Conservation (phyloP, 23 tunicate genomes). For the Diplosoma virens region DNA sequence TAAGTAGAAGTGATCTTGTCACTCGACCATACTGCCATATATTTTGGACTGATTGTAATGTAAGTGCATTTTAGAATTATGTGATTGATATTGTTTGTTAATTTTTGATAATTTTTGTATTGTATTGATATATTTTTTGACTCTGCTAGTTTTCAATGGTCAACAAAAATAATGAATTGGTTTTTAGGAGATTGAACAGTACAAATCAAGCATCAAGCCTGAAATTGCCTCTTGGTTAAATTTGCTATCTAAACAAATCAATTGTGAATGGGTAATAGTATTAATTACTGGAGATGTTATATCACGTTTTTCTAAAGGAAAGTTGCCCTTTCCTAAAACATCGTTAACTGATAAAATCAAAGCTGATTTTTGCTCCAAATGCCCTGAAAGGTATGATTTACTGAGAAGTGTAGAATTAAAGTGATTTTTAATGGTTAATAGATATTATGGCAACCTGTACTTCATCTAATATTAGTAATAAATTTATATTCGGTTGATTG, state of each 20-base stretch:
- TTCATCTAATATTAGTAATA: no score
- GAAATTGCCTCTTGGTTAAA: conserved; percentile 74
- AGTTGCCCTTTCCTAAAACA: conserved; percentile 46
- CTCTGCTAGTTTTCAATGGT: neutral
- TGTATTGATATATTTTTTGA: neutral
- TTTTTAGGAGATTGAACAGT: conserved; percentile 60
- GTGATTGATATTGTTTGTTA: conserved; percentile 17
- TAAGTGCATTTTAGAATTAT: no score
- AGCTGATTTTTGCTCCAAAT: conserved; percentile 79
- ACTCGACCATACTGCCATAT: conserved; percentile 89
- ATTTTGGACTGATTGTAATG: conserved; percentile 91
- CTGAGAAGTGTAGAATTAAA: no score
- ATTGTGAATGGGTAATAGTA: conserved; percentile 73
- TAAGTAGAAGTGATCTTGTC: conserved; percentile 71
- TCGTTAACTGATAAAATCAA: conserved; percentile 78
- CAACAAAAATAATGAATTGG: neutral
- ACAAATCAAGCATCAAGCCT: conserved; percentile 43
- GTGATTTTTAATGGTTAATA: no score
- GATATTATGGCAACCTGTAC: no score
- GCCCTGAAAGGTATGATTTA: conserved; percentile 74
- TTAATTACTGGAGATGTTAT: conserved; percentile 58
- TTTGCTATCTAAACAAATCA: conserved; percentile 26
- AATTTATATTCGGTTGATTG: no score
- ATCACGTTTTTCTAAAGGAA: conserved; percentile 61
- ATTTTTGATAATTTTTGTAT: no score